Evolutionary conservation across 2,888 invertebrate species (phyloP), one percentile per base, ranked within the genome.

Genomic region (Blastobasis adustella): DNA sequence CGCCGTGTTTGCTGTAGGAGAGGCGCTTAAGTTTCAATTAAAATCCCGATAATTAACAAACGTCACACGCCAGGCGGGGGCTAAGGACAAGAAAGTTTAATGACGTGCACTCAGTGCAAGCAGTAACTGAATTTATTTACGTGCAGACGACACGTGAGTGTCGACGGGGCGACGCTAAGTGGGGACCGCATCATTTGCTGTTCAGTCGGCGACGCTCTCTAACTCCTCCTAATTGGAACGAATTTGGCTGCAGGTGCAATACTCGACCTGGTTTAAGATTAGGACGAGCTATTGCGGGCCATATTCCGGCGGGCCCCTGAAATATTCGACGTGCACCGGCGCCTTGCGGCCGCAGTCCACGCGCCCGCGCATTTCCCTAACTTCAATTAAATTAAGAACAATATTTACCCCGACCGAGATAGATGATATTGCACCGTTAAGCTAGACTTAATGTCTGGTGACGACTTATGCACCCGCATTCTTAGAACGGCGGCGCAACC

Each of bases 221-320:
- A 54, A 85, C 86, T 85, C 80, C 77, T 83, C 78, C 83, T 88
- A 88, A 88, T 87, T 88, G 87, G 87, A 86, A 82, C 80, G 75
- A 86, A 84, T 86, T 88, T 86, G 88, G 87, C 86, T 88, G 79
- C 87, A 88, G 87, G 87, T 88, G 87, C 85, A 82, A 80, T 76
- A 82, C 87, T 86, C 74, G 76, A 86, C 76, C 81, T 84, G 82
- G 85, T 85, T 87, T 84, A 83, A 86, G 87, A 85, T 85, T 84
- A 84, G 82, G 72, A 81, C 82, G 79, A 82, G 77, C 78, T 81
- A 82, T 83, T 82, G 81, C 83, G 66, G 81, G 74, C 80, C 23
- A 79, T 82, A 84, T 80, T 79, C 78, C 69, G 65, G 67, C 76
- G 69, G 74, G 85, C 73, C 71, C 66, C 79, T 84, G 78, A 85